Conservation (phyloP, 2,797 vertebrate species). For the Epinephelus awoara region DNA sequence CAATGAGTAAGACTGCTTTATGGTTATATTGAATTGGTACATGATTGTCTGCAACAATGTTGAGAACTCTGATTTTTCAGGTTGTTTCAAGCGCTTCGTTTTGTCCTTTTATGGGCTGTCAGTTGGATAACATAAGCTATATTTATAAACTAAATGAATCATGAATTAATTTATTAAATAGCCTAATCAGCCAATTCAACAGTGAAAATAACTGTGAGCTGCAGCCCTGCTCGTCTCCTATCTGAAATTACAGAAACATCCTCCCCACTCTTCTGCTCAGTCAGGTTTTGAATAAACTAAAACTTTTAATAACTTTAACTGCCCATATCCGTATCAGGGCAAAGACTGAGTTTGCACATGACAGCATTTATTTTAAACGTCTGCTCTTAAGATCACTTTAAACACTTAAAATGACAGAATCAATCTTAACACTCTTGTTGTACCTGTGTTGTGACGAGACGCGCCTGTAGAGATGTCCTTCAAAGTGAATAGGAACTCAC, state of each 20-base stretch:
- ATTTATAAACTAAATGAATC: neutral
- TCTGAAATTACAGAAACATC: neutral
- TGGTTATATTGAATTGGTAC: neutral
- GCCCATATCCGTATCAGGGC: neutral
- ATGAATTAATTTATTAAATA: neutral
- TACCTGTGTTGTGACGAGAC: neutral
- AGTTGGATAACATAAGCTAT: neutral
- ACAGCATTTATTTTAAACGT: neutral
- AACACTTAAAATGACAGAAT: neutral
- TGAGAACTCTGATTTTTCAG: too few relatives aligned
- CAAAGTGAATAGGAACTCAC: slow-evolving; percentile 2
- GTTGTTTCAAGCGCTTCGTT: too few relatives aligned
- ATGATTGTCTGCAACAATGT: too few relatives aligned
- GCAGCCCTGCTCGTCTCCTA: too few relatives aligned
- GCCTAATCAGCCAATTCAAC: neutral
- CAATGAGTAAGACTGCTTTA: neutral
- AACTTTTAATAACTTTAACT: neutral
- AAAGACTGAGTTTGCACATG: neutral
- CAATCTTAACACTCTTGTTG: neutral
- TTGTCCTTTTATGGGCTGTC: neutral
- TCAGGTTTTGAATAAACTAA: neutral
- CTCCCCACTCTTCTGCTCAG: neutral
- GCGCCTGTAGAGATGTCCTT: slow-evolving; percentile 13
- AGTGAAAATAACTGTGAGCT: neutral
- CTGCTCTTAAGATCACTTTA: neutral